A percentile compares a stretch with the other conserved stretches of the same genome.
Evolutionary conservation across 2,888 invertebrate genomes (phyloP).

Genomic region (Mechanitis mazaeus): DNA sequence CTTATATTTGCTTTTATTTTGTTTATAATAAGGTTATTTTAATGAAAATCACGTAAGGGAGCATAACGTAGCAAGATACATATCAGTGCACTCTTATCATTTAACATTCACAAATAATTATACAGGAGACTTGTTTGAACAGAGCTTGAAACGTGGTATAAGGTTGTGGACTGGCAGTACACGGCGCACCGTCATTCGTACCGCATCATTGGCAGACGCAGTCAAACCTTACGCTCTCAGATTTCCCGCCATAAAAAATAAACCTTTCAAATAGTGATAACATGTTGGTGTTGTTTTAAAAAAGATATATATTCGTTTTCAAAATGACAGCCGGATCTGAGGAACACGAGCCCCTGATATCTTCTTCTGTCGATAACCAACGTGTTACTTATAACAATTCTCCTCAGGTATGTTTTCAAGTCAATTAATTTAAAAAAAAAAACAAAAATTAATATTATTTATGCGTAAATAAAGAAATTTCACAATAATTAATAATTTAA

Average conservation of each 20-base stretch:
- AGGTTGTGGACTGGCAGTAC: slow-evolving; percentile 25
- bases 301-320: slow-evolving; percentile 14
- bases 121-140: slow-evolving; percentile 6
- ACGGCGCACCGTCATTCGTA: slow-evolving; percentile 29
- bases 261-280: slow-evolving; percentile 33
- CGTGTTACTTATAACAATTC: slow-evolving; percentile 59
- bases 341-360: slow-evolving; percentile 71
- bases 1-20: slow-evolving; percentile 23
- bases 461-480: background rate
- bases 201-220: slow-evolving; percentile 32
- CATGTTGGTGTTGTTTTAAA: slow-evolving; percentile 38
- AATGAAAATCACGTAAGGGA: background rate
- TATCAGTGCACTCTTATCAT: background rate
- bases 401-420: slow-evolving; percentile 49
- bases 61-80: background rate
- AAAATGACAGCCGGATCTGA: slow-evolving; percentile 68
- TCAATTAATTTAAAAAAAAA: background rate
- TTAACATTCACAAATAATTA: slow-evolving; percentile 5
- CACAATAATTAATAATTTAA: background rate
- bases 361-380: slow-evolving; percentile 64
- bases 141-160: slow-evolving; percentile 10
- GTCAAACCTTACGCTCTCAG: slow-evolving; percentile 27
- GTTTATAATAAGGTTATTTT: background rate
- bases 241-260: slow-evolving; percentile 40
- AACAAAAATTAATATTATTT: background rate